A percentile compares a stretch with the other conserved stretches of the same genome.
Conservation (phyloP, 2,797 vertebrate genomes). For the Ammospiza maritima region DNA sequence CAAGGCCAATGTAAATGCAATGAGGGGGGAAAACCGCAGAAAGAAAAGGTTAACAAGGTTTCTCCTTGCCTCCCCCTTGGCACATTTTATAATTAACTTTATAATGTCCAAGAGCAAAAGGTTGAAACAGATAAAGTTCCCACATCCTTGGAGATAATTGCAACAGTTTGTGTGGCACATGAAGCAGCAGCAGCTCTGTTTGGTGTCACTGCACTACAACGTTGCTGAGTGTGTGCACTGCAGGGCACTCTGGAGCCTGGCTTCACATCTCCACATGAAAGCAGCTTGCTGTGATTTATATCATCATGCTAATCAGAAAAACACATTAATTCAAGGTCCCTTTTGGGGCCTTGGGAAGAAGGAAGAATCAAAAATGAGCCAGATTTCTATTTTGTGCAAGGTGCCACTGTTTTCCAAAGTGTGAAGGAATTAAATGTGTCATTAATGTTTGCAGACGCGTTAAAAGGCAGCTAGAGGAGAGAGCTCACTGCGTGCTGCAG, state of each 20-base stretch:
- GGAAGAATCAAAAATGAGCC: constrained; percentile 37
- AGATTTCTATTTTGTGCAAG: constrained; percentile 15
- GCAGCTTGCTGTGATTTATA: constrained; percentile 18
- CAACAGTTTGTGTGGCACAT: background rate
- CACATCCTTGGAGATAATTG: background rate
- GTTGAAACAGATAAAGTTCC: background rate
- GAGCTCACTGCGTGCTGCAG: background rate
- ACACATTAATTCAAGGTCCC: background rate
- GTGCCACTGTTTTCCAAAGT: constrained; percentile 11
- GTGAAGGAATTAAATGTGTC: constrained; percentile 41
- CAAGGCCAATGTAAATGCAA: constrained; percentile 66
- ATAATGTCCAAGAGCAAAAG: background rate
- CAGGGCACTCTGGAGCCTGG: background rate
- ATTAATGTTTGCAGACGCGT: constrained; percentile 21
- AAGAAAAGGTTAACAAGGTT: constrained; percentile 60
- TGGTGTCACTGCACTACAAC: background rate
- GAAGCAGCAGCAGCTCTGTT: background rate
- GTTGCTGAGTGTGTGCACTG: background rate
- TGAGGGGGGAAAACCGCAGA: constrained; percentile 15
- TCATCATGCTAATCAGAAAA: background rate
- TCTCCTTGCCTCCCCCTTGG: background rate
- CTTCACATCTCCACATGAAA: background rate
- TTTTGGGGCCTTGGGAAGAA: background rate
- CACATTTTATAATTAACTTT: constrained; percentile 36
- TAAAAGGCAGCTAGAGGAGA: constrained; percentile 11